Conservation (phyloP, 1,140 invertebrate species). For the Solen grandis region DNA sequence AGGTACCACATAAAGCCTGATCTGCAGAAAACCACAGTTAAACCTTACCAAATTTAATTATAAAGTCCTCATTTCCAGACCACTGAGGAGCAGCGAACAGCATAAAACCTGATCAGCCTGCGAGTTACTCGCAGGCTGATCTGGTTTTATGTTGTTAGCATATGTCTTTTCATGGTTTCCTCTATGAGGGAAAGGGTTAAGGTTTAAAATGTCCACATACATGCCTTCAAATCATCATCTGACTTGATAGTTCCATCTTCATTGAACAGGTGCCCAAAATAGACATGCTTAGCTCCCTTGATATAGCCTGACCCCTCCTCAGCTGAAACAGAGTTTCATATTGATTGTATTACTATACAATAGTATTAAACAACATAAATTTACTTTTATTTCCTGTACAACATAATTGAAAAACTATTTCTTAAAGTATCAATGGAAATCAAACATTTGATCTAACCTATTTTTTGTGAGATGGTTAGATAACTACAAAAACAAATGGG, state of each 20-base stretch:
- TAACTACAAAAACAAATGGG: no score
- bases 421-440: neutral
- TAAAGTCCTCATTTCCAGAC: no score
- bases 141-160: no score
- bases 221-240: constrained; percentile 46
- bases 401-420: neutral
- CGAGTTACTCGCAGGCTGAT: no score
- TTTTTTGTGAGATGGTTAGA: neutral
- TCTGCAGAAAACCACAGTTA: no score
- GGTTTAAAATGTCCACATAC: constrained; percentile 48
- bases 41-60: no score
- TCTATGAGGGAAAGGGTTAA: no score
- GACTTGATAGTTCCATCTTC: constrained; percentile 60
- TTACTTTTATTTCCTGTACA: neutral
- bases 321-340: neutral
- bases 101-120: no score
- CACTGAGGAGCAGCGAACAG: no score
- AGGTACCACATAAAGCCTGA: no score
- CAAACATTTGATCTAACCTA: neutral
- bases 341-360: neutral
- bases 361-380: neutral
- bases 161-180: no score
- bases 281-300: constrained; percentile 48
- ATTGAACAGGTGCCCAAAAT: constrained; percentile 56
- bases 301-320: constrained; percentile 41